These are phyloP conservation scores for Zophobas morio DNA, from an alignment of 1,140 invertebrate genomes.

Conservation along the genomic window DNA sequence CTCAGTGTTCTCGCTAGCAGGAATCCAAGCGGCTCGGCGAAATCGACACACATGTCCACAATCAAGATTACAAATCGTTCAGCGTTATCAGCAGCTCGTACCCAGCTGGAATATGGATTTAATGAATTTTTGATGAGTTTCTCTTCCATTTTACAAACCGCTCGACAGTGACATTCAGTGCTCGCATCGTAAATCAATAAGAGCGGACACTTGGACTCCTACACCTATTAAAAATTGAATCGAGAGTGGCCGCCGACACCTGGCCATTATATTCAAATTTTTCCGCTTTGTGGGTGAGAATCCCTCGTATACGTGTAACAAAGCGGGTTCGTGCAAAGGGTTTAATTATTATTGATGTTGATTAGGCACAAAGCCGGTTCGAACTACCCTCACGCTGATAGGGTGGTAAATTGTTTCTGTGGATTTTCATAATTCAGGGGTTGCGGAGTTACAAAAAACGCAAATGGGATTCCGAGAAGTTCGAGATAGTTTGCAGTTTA, in stretches of 20 bases:
- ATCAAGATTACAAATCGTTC: conserved; percentile 10
- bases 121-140: conserved; percentile 35
- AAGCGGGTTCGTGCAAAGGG: conserved; percentile 2
- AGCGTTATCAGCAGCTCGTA: conserved; percentile 9
- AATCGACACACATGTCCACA: no score
- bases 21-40: no score
- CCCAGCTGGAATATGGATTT: conserved; percentile 22
- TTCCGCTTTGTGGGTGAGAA: conserved; percentile 2
- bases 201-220: conserved; percentile 6
- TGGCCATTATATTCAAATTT: conserved; percentile 39
- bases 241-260: conserved; percentile 14
- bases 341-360: conserved; percentile 38
- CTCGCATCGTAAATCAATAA: conserved; percentile 14
- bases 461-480: no score
- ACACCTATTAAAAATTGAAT: conserved; percentile 17
- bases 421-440: conserved; percentile 1
- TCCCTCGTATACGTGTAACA: conserved; percentile 4
- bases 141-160: background rate
- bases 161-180: conserved; percentile 11
- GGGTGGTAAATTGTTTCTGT: conserved; percentile 4
- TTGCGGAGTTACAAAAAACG: background rate
- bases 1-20: no score
- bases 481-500: no score
- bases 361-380: conserved; percentile 11
- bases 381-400: background rate